These are phyloP conservation scores for Regulus satrapa DNA, from an alignment of 2,113 vertebrate species.

Conservation along the genomic window DNA sequence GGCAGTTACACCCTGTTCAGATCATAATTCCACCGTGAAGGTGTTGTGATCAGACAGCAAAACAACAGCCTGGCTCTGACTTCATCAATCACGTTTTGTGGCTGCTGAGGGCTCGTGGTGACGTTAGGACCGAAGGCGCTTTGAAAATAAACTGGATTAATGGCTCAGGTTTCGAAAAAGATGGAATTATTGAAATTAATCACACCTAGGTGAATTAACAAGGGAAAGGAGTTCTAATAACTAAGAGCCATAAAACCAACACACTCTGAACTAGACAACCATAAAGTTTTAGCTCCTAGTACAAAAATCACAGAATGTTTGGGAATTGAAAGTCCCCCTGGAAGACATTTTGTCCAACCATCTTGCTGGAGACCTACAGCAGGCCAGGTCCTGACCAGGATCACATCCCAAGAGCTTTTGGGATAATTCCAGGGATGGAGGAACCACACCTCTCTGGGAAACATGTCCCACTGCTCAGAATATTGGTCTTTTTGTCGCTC, in stretches of 20 bases:
- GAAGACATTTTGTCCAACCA: background rate
- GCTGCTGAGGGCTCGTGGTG: background rate
- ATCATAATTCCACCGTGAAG: background rate
- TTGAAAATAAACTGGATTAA: background rate
- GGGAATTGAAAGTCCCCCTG: background rate
- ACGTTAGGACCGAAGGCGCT: background rate
- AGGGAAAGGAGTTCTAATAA: background rate
- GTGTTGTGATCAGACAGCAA: background rate
- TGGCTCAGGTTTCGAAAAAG: background rate
- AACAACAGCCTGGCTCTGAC: background rate
- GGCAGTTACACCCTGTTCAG: background rate
- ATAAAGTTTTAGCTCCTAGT: background rate
- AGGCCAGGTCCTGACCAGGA: background rate
- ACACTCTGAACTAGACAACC: background rate
- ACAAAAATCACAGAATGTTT: background rate
- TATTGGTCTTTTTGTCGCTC: background rate
- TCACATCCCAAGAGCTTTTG: accelerated
- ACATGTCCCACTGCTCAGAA: accelerated
- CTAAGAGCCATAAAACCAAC: background rate
- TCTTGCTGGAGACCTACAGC: background rate
- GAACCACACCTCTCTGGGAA: background rate
- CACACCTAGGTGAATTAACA: background rate
- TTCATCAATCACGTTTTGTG: background rate
- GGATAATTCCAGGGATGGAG: background rate
- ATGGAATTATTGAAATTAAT: background rate